Evolutionary conservation across 2,797 vertebrate genomes (phyloP).

Genomic region (Sebastes minor): DNA sequence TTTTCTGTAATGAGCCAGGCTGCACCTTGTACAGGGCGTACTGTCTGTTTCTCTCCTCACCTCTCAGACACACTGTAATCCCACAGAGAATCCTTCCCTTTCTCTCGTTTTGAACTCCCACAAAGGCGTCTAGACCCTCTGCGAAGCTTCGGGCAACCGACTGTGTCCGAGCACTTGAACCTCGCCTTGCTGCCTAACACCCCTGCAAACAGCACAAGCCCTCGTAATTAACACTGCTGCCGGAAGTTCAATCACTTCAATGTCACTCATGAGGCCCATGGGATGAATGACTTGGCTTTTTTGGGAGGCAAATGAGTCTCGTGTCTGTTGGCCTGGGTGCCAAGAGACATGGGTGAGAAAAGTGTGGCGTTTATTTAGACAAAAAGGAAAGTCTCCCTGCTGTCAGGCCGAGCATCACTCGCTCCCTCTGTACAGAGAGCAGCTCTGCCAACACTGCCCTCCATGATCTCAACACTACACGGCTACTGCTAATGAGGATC

Average conservation of each 20-base stretch:
- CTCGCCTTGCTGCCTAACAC: not conserved
- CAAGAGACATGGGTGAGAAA: slow-evolving; percentile 3
- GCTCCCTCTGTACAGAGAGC: slow-evolving; percentile 8
- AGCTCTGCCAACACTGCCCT: slow-evolving; percentile 2
- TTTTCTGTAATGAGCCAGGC: slow-evolving; percentile 18
- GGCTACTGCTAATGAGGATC: slow-evolving; percentile 39
- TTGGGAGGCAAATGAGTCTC: slow-evolving; percentile 28
- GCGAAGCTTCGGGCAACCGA: not conserved
- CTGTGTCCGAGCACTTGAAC: slow-evolving; percentile 35
- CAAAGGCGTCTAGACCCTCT: not conserved
- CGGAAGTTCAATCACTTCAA: slow-evolving; percentile 18
- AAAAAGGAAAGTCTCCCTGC: slow-evolving; percentile 13
- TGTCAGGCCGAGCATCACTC: slow-evolving; percentile 17
- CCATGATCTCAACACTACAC: slow-evolving; percentile 16
- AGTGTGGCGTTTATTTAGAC: slow-evolving; percentile 19
- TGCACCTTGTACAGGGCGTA: not conserved
- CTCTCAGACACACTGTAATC: slow-evolving; percentile 14
- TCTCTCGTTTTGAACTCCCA: slow-evolving; percentile 16
- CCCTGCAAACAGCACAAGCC: not conserved
- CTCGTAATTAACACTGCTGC: slow-evolving; percentile 11
- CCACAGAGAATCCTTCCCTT: slow-evolving; percentile 14
- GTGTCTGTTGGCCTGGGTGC: not conserved
- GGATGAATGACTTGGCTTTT: slow-evolving; percentile 18
- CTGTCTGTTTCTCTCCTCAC: not conserved
- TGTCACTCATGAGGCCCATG: not conserved